These are phyloP conservation scores for Goniozus legneri DNA, from an alignment of 1,140 invertebrate genomes.

Conservation along the genomic window DNA sequence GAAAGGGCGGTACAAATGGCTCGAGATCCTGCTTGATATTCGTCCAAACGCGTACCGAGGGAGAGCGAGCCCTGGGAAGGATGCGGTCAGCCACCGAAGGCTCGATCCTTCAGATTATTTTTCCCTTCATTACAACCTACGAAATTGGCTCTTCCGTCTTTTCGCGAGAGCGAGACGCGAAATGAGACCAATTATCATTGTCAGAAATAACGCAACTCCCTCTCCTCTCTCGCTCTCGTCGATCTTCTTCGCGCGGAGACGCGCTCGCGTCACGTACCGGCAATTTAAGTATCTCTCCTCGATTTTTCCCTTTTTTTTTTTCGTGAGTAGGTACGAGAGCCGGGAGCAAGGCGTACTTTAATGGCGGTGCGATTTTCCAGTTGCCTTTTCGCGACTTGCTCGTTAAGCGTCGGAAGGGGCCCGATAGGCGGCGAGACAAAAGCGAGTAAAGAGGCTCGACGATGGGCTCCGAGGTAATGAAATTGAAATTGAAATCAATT, in stretches of 20 bases:
- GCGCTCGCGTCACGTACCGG: conserved; percentile 14
- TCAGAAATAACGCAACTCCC: conserved; percentile 19
- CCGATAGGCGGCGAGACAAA: background rate
- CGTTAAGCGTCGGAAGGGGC: background rate
- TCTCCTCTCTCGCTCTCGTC: no score
- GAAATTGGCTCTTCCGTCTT: background rate
- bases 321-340: background rate
- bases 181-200: conserved; percentile 26
- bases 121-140: background rate
- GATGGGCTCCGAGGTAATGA: background rate
- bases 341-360: conserved; percentile 8
- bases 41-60: no score
- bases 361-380: conserved; percentile 28
- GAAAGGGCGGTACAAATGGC: no score
- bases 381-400: conserved; percentile 14
- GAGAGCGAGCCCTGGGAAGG: background rate
- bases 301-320: background rate
- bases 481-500: conserved; percentile 33
- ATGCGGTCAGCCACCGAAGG: no score
- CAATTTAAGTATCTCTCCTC: conserved; percentile 11
- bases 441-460: background rate
- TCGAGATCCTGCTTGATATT: background rate
- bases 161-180: conserved; percentile 15
- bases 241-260: conserved; percentile 1
- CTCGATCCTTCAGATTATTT: background rate